Percentiles rank a stretch among this genome's conserved stretches.
These are phyloP conservation scores for Camptogramma bilineatum DNA, from an alignment of 2,888 invertebrate species.

Conservation along the genomic window DNA sequence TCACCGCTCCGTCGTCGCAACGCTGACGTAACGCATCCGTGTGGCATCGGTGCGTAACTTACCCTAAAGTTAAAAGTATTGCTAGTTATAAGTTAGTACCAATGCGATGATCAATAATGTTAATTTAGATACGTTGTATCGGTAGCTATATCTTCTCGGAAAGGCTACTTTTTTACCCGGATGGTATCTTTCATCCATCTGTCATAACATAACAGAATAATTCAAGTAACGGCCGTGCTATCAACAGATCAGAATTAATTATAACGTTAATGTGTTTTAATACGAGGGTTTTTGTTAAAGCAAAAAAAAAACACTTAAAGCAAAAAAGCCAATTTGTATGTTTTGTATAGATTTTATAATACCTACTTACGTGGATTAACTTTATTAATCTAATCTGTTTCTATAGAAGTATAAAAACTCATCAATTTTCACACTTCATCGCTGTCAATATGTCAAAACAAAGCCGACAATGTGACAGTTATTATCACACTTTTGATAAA, in stretches of 20 bases:
- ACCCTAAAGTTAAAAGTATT: no score
- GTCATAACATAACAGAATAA: constrained; percentile 3
- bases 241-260: constrained; percentile 1
- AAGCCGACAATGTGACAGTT: not conserved
- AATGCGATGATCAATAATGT: not conserved
- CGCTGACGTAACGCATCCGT: no score
- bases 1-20: no score
- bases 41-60: no score
- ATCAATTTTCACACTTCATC: not conserved
- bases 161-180: not conserved
- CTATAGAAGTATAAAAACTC: not conserved
- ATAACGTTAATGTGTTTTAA: not conserved
- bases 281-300: no score
- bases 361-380: no score
- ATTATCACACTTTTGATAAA: not conserved
- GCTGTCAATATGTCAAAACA: constrained; percentile 3
- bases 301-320: no score
- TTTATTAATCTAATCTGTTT: not conserved
- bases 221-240: not conserved
- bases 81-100: no score
- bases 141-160: not conserved
- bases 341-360: no score
- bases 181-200: not conserved
- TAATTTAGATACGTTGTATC: no score
- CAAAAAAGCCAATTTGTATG: no score